These are phyloP conservation scores for Wasmannia auropunctata DNA, from an alignment of 1,140 invertebrate species.

Conservation along the genomic window DNA sequence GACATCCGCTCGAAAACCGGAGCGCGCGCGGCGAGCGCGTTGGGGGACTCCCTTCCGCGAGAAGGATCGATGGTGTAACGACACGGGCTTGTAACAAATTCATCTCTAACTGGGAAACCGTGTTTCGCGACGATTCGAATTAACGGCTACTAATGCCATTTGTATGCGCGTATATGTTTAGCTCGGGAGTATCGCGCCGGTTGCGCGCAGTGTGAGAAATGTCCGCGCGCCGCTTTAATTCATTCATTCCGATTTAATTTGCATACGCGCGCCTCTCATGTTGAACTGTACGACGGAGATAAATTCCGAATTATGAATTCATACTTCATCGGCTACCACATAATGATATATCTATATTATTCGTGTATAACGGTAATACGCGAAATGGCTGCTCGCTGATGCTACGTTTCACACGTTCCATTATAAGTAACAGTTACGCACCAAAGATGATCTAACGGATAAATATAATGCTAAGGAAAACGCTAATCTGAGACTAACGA, in stretches of 20 bases:
- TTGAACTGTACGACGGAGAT: not conserved
- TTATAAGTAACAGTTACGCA: constrained; percentile 14
- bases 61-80: constrained; percentile 35
- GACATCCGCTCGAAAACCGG: constrained; percentile 41
- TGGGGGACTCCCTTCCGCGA: too few relatives aligned
- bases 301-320: constrained; percentile 23
- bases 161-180: not conserved
- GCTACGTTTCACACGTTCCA: constrained; percentile 36
- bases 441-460: constrained; percentile 32
- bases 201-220: not conserved
- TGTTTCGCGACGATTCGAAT: constrained; percentile 26
- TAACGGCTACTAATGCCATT: not conserved
- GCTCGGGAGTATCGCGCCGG: not conserved
- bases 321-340: not conserved
- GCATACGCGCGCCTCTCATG: constrained; percentile 6
- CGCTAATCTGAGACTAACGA: not conserved
- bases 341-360: constrained; percentile 29
- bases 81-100: constrained; percentile 30
- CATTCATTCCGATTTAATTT: constrained; percentile 37
- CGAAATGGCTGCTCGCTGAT: constrained; percentile 10
- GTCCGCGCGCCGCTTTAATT: not conserved
- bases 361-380: constrained; percentile 35
- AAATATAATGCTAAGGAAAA: not conserved
- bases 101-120: constrained; percentile 12
- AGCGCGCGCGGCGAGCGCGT: too few relatives aligned